These are phyloP conservation scores for Holothuria scabra DNA, from an alignment of 53 echinoderm and acorn worm genomes.

Conservation along the genomic window DNA sequence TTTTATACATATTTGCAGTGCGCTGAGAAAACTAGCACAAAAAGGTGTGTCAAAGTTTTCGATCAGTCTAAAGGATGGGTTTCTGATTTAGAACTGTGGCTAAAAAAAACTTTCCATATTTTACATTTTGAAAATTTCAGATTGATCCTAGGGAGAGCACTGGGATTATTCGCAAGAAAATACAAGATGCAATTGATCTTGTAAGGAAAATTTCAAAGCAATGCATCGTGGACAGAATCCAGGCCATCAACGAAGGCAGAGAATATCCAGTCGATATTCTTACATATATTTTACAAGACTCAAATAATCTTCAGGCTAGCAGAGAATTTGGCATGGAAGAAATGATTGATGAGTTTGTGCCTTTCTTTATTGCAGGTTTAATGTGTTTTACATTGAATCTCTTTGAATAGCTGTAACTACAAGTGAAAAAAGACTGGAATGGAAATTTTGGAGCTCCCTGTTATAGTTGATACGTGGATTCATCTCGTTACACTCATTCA, in stretches of 20 bases:
- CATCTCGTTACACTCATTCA: no score
- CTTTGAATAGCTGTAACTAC: not conserved
- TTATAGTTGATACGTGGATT: no score
- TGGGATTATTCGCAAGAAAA: not conserved
- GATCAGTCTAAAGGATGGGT: no score
- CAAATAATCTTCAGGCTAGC: not conserved
- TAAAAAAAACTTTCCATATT: no score
- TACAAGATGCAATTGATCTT: constrained; percentile 44
- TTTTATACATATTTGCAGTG: no score
- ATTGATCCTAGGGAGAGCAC: constrained; percentile 6
- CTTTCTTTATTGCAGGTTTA: constrained; percentile 38
- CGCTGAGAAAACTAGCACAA: no score
- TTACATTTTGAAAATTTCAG: not conserved
- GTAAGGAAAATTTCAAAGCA: constrained; percentile 49
- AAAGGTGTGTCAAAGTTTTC: no score
- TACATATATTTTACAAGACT: constrained; percentile 47
- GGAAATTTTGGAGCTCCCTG: no score
- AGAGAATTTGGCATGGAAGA: constrained; percentile 39
- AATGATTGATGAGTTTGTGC: constrained; percentile 58
- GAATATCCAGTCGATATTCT: constrained; percentile 49
- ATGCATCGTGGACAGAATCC: constrained; percentile 50
- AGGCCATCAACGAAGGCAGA: constrained; percentile 20
- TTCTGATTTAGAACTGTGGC: no score
- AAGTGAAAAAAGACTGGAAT: not conserved
- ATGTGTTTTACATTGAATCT: not conserved